These are phyloP conservation scores for Leptinotarsa defecta DNA, from an alignment of 1,140 invertebrate species.

Conservation along the genomic window DNA sequence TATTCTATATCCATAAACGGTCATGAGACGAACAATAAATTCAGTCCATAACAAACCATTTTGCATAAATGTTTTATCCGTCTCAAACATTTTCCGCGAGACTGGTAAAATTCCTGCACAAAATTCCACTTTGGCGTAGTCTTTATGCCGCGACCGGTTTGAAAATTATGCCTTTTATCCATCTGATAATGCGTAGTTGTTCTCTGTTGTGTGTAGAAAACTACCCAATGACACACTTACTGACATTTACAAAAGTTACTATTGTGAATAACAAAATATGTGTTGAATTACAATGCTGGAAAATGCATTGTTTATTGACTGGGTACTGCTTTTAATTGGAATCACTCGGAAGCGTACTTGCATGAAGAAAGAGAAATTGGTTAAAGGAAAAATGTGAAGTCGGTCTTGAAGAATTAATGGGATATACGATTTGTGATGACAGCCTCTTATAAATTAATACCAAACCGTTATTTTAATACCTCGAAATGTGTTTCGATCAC, in stretches of 20 bases:
- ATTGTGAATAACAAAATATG: conserved; percentile 3
- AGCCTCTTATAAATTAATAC: too few relatives aligned
- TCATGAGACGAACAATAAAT: neutral
- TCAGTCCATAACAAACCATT: neutral
- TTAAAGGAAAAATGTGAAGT: too few relatives aligned
- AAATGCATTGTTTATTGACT: conserved; percentile 7
- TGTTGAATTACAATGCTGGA: conserved; percentile 7
- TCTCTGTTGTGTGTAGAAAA: conserved; percentile 9
- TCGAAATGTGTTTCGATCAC: too few relatives aligned
- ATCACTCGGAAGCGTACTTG: neutral
- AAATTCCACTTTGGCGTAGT: neutral
- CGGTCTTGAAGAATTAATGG: too few relatives aligned
- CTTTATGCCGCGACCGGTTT: neutral
- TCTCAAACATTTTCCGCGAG: conserved; percentile 11
- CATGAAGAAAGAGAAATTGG: too few relatives aligned
- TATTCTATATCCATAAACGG: conserved; percentile 10
- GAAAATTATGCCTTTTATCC: conserved; percentile 13
- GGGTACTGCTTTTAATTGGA: neutral
- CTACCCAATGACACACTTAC: conserved; percentile 11
- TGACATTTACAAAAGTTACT: conserved; percentile 4
- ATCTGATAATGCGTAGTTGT: conserved; percentile 6
- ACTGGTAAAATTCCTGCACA: conserved; percentile 15
- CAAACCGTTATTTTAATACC: too few relatives aligned
- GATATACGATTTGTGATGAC: too few relatives aligned
- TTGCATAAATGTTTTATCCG: neutral